A percentile compares a stretch with the other conserved stretches of the same genome.
Evolutionary conservation across 2,888 invertebrate genomes (phyloP).

Genomic region (Cheilosia impressa): DNA sequence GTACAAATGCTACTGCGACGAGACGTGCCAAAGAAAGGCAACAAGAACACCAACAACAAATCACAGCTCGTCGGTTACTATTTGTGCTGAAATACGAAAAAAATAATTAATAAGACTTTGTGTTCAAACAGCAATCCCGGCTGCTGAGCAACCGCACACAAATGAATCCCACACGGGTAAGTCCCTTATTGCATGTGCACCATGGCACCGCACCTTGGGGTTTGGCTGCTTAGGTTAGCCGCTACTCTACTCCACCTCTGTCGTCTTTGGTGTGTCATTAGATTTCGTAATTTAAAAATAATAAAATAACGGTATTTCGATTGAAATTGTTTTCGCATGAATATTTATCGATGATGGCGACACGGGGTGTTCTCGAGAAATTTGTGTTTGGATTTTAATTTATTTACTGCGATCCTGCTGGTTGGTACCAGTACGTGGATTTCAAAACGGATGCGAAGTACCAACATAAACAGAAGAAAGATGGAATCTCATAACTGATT

Average conservation of each 20-base stretch:
- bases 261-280: slow-evolving; percentile 30
- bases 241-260: background rate
- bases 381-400: slow-evolving; percentile 23
- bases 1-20: slow-evolving; percentile 6
- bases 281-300: slow-evolving; percentile 46
- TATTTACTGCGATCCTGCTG: background rate
- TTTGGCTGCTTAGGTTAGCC: background rate
- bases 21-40: slow-evolving; percentile 24
- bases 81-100: background rate
- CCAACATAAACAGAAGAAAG: background rate
- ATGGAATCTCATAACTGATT: too few species aligned
- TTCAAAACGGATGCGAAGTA: background rate
- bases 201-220: slow-evolving; percentile 14
- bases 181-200: slow-evolving; percentile 43
- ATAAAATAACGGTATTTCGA: slow-evolving; percentile 62
- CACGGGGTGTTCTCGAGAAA: slow-evolving; percentile 10
- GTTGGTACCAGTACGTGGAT: slow-evolving; percentile 1
- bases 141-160: slow-evolving; percentile 21
- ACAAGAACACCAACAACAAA: slow-evolving; percentile 35
- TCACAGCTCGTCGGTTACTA: slow-evolving; percentile 1
- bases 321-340: slow-evolving; percentile 62
- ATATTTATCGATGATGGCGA: slow-evolving; percentile 50
- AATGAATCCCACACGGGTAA: slow-evolving; percentile 4
- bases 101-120: slow-evolving; percentile 56
- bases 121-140: slow-evolving; percentile 12